Evolutionary conservation across 2,888 invertebrate species (phyloP).

Genomic region (Drosophila neoperkinsi): DNA sequence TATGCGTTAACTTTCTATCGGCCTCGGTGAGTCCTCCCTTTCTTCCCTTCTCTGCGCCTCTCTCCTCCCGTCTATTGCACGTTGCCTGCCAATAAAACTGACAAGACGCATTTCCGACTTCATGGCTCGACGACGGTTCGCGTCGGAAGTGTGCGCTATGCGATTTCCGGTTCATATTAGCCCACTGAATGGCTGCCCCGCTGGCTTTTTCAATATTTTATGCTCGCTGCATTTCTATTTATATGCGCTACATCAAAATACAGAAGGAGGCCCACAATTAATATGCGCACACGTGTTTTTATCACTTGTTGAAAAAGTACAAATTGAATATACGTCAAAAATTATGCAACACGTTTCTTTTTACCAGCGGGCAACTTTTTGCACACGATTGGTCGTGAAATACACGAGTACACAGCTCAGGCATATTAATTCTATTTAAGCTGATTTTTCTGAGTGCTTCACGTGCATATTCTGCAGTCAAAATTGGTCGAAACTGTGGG

Average conservation of each 20-base stretch:
- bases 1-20: constrained; percentile 44
- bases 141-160: constrained; percentile 43
- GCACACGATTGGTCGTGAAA: constrained; percentile 5
- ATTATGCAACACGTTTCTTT: constrained; percentile 54
- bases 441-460: constrained; percentile 50
- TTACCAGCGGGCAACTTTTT: constrained; percentile 18
- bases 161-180: constrained; percentile 64
- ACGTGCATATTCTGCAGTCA: constrained; percentile 5
- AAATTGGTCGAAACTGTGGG: neutral
- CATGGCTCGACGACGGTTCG: constrained; percentile 3
- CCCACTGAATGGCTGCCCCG: constrained; percentile 19
- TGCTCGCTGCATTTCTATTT: constrained; percentile 55
- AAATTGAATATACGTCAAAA: constrained; percentile 75
- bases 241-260: constrained; percentile 11
- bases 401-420: constrained; percentile 42
- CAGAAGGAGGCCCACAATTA: constrained; percentile 34
- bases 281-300: constrained; percentile 49
- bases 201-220: constrained; percentile 47
- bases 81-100: constrained; percentile 52
- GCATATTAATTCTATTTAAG: constrained; percentile 68
- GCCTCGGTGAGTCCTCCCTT: neutral
- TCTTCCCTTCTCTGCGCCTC: neutral
- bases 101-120: constrained; percentile 66
- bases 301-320: constrained; percentile 62
- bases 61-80: neutral